phyloP scores from a whole-genome alignment of 2,797 vertebrate genomes.

The Taenioides sp. region DNA sequence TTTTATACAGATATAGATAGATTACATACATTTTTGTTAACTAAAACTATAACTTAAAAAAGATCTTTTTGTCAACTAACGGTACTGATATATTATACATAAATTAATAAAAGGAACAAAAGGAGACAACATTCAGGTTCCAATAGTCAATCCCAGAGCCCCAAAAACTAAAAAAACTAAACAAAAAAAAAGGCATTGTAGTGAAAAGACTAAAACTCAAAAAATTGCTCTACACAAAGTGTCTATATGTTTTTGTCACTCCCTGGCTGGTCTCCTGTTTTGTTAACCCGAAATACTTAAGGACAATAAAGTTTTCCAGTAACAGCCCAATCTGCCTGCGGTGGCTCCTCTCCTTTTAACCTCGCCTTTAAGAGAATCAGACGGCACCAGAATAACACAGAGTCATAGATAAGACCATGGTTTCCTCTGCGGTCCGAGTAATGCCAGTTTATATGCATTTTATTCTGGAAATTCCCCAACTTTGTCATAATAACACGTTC shows the following conservation, averaged over 20 bases:
- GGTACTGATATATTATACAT: too few species aligned
- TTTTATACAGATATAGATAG: too few species aligned
- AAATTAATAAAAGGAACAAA: too few species aligned
- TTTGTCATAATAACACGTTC: conserved; percentile 46
- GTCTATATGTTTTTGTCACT: neutral
- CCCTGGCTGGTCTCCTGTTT: conserved; percentile 37
- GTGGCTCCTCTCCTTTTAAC: conserved; percentile 52
- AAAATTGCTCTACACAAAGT: neutral
- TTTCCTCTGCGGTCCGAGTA: conserved; percentile 51
- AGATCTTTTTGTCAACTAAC: too few species aligned
- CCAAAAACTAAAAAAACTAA: too few species aligned
- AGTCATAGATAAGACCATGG: conserved; percentile 48
- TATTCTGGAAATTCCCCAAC: conserved; percentile 51
- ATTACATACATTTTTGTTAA: too few species aligned
- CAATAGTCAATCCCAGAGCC: too few species aligned
- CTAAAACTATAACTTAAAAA: too few species aligned
- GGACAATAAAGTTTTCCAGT: conserved; percentile 57
- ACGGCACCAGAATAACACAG: conserved; percentile 58
- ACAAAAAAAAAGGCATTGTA: too few species aligned
- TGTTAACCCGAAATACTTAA: conserved; percentile 51
- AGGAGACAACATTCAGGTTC: too few species aligned
- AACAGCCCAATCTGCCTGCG: conserved; percentile 59
- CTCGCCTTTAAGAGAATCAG: conserved; percentile 61
- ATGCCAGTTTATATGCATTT: conserved; percentile 49
- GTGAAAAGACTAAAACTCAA: too few species aligned